Evolutionary conservation across 2,113 vertebrate genomes (phyloP).

Genomic region (Romanogobio albipinnatus): DNA sequence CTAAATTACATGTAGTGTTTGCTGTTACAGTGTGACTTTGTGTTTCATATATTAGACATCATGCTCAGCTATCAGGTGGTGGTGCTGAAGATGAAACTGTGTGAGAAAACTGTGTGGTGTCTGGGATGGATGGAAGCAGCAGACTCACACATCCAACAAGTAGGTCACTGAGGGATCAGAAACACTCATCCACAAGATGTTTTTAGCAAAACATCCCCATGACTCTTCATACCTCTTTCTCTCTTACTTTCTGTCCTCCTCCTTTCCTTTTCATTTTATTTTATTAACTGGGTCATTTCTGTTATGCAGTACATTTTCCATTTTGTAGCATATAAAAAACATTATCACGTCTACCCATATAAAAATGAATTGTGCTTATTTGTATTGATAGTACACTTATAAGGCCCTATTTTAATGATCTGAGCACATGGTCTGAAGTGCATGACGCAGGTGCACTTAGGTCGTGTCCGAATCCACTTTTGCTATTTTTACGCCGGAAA

Average conservation of each 20-base stretch:
- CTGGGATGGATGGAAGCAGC: constrained; percentile 25
- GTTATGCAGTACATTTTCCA: neutral
- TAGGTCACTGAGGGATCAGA: constrained; percentile 48
- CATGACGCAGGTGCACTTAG: too few species aligned
- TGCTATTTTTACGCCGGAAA: too few species aligned
- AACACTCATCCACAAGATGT: constrained; percentile 24
- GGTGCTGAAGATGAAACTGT: constrained; percentile 42
- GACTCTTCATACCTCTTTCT: constrained; percentile 45
- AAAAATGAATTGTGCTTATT: neutral
- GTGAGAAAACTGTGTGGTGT: constrained; percentile 1
- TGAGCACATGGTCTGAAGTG: too few species aligned
- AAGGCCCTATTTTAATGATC: too few species aligned
- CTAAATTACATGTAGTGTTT: neutral
- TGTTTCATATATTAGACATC: neutral
- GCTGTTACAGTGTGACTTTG: neutral
- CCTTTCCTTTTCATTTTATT: neutral
- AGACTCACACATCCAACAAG: constrained; percentile 27
- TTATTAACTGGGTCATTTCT: neutral
- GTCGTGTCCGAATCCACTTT: too few species aligned
- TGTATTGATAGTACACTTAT: neutral
- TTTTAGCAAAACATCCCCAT: constrained; percentile 49
- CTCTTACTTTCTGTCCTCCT: neutral
- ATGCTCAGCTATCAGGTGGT: constrained; percentile 43
- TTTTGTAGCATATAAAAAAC: constrained; percentile 7
- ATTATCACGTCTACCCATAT: neutral